phyloP scores from a whole-genome alignment of 2,113 vertebrate species.

The Cheirogaleus medius region DNA sequence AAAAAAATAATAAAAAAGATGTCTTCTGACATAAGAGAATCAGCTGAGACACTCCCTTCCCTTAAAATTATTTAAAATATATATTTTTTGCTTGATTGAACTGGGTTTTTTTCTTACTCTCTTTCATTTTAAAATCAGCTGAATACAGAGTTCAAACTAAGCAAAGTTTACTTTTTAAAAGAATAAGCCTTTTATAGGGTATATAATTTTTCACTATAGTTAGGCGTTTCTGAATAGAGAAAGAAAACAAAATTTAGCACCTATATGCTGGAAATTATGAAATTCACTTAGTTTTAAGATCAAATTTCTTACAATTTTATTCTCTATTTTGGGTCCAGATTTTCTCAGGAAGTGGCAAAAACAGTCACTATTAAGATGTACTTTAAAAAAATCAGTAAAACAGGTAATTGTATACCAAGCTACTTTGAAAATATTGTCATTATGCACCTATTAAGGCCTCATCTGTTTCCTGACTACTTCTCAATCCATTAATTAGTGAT shows the following conservation, averaged over 20 bases:
- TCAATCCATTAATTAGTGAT: slow-evolving; percentile 60
- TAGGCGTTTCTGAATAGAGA: neutral
- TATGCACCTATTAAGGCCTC: neutral
- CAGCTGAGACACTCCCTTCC: neutral
- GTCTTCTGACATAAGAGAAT: neutral
- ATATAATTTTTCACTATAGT: neutral
- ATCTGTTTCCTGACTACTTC: neutral
- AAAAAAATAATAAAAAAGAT: too few species aligned
- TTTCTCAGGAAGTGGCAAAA: neutral
- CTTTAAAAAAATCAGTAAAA: neutral
- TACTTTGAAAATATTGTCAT: slow-evolving; percentile 30
- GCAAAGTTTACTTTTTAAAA: slow-evolving; percentile 5
- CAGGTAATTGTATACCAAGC: neutral
- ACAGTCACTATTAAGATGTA: neutral
- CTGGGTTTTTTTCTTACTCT: neutral
- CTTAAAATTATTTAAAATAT: neutral
- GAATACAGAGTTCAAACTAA: neutral
- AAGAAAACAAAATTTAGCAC: neutral
- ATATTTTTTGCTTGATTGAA: neutral
- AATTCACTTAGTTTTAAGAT: neutral
- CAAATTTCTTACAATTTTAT: neutral
- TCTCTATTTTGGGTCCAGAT: neutral
- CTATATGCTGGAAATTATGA: neutral
- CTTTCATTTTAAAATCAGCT: neutral
- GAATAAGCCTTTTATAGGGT: neutral